phyloP scores from a whole-genome alignment of 2,888 invertebrate genomes.

The Hemicrepidius hirtus region DNA sequence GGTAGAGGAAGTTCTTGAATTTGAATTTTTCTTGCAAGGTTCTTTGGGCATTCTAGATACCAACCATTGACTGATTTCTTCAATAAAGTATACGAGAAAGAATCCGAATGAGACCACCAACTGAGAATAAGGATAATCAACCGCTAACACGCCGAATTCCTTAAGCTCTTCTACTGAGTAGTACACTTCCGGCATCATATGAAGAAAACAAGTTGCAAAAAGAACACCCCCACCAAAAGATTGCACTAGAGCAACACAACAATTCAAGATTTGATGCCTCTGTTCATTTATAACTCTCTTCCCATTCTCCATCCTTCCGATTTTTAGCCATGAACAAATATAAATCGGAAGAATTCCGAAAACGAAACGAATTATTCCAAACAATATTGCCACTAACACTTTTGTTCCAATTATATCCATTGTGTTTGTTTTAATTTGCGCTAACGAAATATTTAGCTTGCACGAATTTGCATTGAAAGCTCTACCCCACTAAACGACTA shows the following conservation, averaged over 20 bases:
- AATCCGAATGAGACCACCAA: constrained; percentile 81
- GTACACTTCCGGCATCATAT: constrained; percentile 88
- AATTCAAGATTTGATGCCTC: constrained; percentile 66
- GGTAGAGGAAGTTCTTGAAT: constrained; percentile 8
- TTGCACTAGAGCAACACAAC: constrained; percentile 69
- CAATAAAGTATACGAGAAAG: constrained; percentile 82
- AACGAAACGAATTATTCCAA: constrained; percentile 71
- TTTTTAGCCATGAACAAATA: constrained; percentile 68
- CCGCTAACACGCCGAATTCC: constrained; percentile 76
- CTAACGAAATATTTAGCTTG: not conserved
- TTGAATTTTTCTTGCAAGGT: constrained; percentile 43
- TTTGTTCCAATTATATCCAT: constrained; percentile 72
- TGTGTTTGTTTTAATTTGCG: constrained; percentile 21
- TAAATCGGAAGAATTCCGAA: constrained; percentile 74
- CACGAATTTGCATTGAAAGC: not conserved
- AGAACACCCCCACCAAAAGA: constrained; percentile 87
- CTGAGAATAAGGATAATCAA: constrained; percentile 72
- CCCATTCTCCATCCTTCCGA: constrained; percentile 65
- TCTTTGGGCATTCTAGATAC: constrained; percentile 63
- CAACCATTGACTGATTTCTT: constrained; percentile 80
- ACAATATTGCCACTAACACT: constrained; percentile 71
- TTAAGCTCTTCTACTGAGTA: constrained; percentile 69
- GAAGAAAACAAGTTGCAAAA: constrained; percentile 83
- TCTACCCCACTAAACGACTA: not conserved
- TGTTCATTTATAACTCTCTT: constrained; percentile 64